Base-by-base conservation (phyloP, 2,113 vertebrate species). In the Irena cyanogastra region DNA sequence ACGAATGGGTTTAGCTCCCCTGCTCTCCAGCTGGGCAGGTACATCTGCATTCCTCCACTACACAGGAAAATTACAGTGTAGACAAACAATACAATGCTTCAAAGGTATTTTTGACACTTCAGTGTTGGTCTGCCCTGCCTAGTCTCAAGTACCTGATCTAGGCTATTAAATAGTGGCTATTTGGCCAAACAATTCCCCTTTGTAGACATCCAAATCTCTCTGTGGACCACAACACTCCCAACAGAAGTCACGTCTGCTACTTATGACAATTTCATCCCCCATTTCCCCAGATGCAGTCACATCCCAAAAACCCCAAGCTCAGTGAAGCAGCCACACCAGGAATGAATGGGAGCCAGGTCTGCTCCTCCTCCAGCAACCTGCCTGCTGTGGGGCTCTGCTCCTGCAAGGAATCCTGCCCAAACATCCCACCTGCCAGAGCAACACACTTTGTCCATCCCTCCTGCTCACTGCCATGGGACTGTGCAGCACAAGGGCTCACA, bases 201-300 rank as follows among this genome's bases (percentile, higher is more conserved):
- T 75, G 39, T 7, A 83, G 37, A 69, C 6, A 16, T 35, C 17
- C 30, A 42, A 26, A 39, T 53, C 30, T 23, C 22, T 31, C 63
- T 68, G 37, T 41, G 60, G 37, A 52, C 41, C 45, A n/a, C 87
- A 82, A 9, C 23, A 10, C 14, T 66, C 76, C 50, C 18, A 9
- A 41, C 14, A 0, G 0, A 27, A 16, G 28, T 31, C 57, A 61
- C 31, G 45, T 37, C 65, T 45, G 45, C 30, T 79, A 6, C 0
- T 1, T 28, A 31, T 8, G n/a, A 80, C 31, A 57, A 69, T 80
- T 90, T 72, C 54, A 80, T 27, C 45, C 37, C 37, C 1, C 2
- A 11, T 33, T 59, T 84, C 27, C 37, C 50, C 66, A 76, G 52
- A 47, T 6, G 8, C 22, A 20, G 42, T 11, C 30, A 33, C 69